These are phyloP conservation scores for Tenthredo notha DNA, from an alignment of 2,888 invertebrate genomes.

Conservation along the genomic window DNA sequence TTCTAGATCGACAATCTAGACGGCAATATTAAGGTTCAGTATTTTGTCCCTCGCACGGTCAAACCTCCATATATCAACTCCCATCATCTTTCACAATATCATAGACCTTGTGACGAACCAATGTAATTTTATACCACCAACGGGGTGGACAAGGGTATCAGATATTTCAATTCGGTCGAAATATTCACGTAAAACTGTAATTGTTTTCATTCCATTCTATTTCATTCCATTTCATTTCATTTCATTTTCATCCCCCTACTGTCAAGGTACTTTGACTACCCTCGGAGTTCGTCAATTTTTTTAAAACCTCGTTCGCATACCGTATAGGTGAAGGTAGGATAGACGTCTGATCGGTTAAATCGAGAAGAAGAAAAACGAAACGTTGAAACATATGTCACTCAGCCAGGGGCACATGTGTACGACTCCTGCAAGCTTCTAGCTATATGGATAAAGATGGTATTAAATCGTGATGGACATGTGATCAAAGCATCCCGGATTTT, in stretches of 20 bases:
- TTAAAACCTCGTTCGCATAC: background rate
- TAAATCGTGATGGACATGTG: constrained; percentile 42
- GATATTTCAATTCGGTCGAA: background rate
- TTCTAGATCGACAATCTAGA: constrained; percentile 40
- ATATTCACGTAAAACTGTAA: background rate
- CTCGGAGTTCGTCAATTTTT: background rate
- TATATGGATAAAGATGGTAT: constrained; percentile 17
- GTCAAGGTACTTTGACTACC: background rate
- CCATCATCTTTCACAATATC: background rate
- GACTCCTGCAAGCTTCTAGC: background rate
- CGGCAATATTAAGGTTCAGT: constrained; percentile 36
- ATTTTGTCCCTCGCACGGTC: background rate
- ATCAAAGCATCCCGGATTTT: constrained; percentile 22
- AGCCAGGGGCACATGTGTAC: background rate
- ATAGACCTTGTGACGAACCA: constrained; percentile 2
- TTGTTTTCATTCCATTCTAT: background rate
- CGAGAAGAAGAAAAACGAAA: background rate
- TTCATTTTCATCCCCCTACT: background rate
- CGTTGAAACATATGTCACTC: constrained; percentile 27
- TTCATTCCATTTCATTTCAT: background rate
- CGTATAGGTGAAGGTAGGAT: background rate
- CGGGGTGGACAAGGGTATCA: background rate
- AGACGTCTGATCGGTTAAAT: background rate
- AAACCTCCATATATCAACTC: constrained; percentile 19
- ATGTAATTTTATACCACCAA: constrained; percentile 1